Base-by-base conservation (phyloP, 2,888 invertebrate species). In the Cistogaster globosa region DNA sequence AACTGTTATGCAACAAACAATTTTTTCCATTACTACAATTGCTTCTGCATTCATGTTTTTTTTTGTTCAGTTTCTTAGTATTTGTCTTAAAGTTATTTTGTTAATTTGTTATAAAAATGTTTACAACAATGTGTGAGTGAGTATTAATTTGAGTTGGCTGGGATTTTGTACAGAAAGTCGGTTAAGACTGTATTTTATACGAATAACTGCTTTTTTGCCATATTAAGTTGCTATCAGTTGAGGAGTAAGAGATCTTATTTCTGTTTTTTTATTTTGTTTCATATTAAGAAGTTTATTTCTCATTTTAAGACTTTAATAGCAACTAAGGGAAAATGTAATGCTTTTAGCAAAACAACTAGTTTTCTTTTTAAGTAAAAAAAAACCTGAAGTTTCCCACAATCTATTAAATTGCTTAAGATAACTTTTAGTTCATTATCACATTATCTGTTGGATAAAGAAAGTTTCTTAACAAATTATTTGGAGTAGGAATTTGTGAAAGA, bases 101-200 rank as follows among this genome's bases (percentile, higher is more conserved):
- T 65, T 77, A 83, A 77, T 83, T 83, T 83, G 82, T 83, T 77
- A 45, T n/a, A 82, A 76, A 63, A 76, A 58, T 77, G 63, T 82
- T 72, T 58, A 53, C 57, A 67, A 26, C 20, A 51, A 53, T 32
- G 7, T 71, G 58, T 48, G 16, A 32, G 58, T 48, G 16, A 32
- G 4, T 45, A 22, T 57, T 72, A 12, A 22, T 20, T 57, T 53
- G 68, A 42, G 42, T 78, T 62, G 63, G 14, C 26, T 67, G 69
- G 38, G 22, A 76, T 79, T 84, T 75, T 76, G 75, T 71, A 48
- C 63, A 69, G 76, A 80, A 80, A 84, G 60, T 76, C 67, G 51
- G 60, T 68, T 80, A 55, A 72, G 62, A 74, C 45, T 72, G 69
- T 58, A 67, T 84, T 76, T 55, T 76, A 53, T 60, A 42, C 12